A percentile compares a stretch with the other conserved stretches of the same genome.
Evolutionary conservation across 2,888 invertebrate genomes (phyloP).

Genomic region (Drosophila neutralis): DNA sequence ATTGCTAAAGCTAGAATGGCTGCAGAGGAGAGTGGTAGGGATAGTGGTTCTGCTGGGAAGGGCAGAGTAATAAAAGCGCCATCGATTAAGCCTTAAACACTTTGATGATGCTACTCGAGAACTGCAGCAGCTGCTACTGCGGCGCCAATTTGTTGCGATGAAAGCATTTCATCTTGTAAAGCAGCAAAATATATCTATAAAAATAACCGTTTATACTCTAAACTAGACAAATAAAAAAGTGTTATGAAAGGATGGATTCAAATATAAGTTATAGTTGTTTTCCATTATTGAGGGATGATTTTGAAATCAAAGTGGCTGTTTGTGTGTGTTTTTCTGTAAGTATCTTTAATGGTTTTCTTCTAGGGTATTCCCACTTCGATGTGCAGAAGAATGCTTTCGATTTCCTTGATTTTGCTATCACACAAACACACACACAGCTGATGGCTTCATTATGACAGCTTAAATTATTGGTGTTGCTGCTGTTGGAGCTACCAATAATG

Average conservation of each 20-base stretch:
- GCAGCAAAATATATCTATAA: not conserved
- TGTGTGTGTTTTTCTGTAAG: not conserved
- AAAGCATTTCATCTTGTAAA: conserved; percentile 44
- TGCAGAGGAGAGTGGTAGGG: not conserved
- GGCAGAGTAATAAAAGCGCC: conserved; percentile 56
- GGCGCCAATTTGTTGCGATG: conserved; percentile 29
- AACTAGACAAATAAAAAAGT: not conserved
- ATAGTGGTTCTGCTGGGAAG: conserved; percentile 2
- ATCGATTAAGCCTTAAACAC: conserved; percentile 74
- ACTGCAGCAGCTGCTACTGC: conserved; percentile 14
- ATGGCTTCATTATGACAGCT: conserved; percentile 67
- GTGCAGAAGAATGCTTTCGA: conserved; percentile 18
- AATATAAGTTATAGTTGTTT: not conserved
- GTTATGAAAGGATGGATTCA: not conserved
- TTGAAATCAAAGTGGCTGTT: not conserved
- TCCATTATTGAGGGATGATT: too few species aligned
- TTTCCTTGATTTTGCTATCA: conserved; percentile 9
- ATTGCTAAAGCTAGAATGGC: conserved; percentile 39
- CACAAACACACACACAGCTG: conserved; percentile 21
- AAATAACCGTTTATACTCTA: conserved; percentile 17
- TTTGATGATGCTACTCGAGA: conserved; percentile 43
- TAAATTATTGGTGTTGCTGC: conserved; percentile 59
- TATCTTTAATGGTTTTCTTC: not conserved
- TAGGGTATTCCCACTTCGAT: conserved; percentile 25
- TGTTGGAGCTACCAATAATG: conserved; percentile 24